Evolutionary conservation across 2,888 invertebrate genomes (phyloP).

Genomic region (Slavum lentiscoides): DNA sequence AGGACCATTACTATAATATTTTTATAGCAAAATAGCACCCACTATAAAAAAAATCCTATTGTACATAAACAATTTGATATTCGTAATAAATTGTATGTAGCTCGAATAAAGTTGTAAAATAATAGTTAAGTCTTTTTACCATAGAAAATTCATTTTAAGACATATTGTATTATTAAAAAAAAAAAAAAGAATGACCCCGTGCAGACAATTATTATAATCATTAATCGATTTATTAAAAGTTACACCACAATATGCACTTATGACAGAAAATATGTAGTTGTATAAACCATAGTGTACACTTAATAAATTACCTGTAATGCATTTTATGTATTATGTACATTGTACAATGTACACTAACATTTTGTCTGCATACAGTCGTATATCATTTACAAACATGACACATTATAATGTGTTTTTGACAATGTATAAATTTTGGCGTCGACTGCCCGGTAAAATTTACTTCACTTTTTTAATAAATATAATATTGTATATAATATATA

Average conservation of each 20-base stretch:
- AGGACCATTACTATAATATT: no score
- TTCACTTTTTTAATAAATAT: not conserved
- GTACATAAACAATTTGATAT: not conserved
- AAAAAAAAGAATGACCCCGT: not conserved
- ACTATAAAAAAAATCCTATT: no score
- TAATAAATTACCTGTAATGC: no score
- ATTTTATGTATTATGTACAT: no score
- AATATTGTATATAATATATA: not conserved
- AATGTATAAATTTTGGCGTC: not conserved
- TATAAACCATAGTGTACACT: not conserved
- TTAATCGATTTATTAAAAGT: not conserved
- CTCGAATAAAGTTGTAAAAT: not conserved
- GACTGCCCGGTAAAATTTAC: not conserved
- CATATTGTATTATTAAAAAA: constrained; percentile 1
- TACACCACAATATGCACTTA: constrained; percentile 1
- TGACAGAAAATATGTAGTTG: not conserved
- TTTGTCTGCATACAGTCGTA: no score
- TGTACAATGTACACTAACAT: no score
- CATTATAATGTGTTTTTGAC: not conserved
- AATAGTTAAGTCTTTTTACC: constrained; percentile 28
- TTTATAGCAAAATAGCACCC: no score
- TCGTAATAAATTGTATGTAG: constrained; percentile 14
- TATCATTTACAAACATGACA: no score
- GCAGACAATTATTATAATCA: constrained; percentile 1
- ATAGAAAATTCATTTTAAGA: constrained; percentile 16